phyloP scores from a whole-genome alignment of 2,113 vertebrate species.

The Peromyscus polionotus region DNA sequence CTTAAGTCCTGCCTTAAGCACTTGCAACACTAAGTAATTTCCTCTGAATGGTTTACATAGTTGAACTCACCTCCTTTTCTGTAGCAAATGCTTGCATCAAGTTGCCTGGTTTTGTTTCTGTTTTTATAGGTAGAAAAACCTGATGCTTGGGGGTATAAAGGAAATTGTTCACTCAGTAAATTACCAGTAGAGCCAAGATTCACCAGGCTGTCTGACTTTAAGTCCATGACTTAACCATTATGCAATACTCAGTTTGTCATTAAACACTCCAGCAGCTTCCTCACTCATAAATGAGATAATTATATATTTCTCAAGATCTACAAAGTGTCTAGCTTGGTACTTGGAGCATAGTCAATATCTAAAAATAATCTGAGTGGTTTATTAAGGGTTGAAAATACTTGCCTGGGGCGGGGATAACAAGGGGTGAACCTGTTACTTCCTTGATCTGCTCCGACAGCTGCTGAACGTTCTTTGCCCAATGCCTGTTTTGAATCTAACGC shows the following conservation, averaged over 20 bases:
- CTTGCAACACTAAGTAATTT: background rate
- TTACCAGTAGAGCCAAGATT: background rate
- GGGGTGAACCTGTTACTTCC: background rate
- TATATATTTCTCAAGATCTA: constrained; percentile 20
- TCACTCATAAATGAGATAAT: constrained; percentile 37
- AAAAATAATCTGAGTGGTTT: constrained; percentile 56
- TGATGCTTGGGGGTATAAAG: background rate
- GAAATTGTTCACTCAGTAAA: background rate
- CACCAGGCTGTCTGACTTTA: background rate
- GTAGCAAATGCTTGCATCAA: background rate
- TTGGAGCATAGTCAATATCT: constrained; percentile 2
- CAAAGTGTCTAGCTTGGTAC: background rate
- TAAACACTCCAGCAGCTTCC: constrained; percentile 33
- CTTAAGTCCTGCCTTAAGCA: background rate
- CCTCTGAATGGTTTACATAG: constrained; percentile 13
- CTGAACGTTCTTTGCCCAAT: background rate
- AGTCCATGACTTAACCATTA: background rate
- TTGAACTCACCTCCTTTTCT: constrained; percentile 49
- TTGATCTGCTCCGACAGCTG: background rate
- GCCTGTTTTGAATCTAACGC: background rate
- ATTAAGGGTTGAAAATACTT: constrained; percentile 24
- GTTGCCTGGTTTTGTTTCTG: background rate
- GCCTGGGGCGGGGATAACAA: background rate
- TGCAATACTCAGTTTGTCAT: background rate
- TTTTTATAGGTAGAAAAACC: background rate